phyloP scores from a whole-genome alignment of 1,140 invertebrate genomes.

The Tetragonula clypearis region DNA sequence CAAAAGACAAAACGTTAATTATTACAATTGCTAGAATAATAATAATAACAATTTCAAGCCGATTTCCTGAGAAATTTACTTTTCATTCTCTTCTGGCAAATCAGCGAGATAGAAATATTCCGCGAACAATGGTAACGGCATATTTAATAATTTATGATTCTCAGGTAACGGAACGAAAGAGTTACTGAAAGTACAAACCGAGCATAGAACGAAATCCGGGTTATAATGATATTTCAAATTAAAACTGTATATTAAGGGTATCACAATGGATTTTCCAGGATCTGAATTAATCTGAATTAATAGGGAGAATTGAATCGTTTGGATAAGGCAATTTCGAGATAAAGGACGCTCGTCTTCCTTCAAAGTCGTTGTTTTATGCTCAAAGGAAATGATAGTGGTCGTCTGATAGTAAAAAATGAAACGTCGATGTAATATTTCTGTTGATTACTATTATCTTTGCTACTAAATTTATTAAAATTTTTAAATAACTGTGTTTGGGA shows the following conservation, averaged over 20 bases:
- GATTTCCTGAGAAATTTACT: no score
- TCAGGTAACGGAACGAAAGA: background rate
- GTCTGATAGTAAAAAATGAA: background rate
- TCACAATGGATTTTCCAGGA: background rate
- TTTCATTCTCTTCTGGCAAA: no score
- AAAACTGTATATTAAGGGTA: background rate
- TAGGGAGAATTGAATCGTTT: background rate
- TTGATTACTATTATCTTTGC: background rate
- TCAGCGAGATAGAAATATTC: background rate
- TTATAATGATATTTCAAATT: background rate
- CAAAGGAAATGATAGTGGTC: background rate
- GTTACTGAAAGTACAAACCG: background rate
- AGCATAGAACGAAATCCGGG: background rate
- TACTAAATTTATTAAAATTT: no score
- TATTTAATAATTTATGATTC: background rate
- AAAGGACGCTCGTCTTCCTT: background rate
- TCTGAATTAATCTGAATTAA: conserved; percentile 1
- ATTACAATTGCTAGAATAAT: no score
- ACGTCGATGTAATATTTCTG: background rate
- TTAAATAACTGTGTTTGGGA: no score
- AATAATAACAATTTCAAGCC: no score
- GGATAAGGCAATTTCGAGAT: background rate
- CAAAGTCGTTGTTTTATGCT: background rate
- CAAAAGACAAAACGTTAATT: no score
- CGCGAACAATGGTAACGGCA: background rate